phyloP scores from a whole-genome alignment of 2,797 vertebrate genomes.

The Sternotherus odoratus region DNA sequence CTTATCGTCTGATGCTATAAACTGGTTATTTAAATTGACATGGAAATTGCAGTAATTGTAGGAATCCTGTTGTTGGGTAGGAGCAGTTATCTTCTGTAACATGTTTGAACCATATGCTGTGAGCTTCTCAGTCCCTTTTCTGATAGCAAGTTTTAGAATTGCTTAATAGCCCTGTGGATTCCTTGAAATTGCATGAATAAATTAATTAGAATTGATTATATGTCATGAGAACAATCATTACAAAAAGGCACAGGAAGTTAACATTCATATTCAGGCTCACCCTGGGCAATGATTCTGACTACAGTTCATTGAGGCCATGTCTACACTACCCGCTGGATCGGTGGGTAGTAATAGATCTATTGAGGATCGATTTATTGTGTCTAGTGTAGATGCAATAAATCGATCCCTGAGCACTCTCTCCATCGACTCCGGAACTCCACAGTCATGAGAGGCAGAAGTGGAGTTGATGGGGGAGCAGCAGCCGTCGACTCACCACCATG shows the following conservation, averaged over 20 bases:
- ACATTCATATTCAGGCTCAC: not conserved
- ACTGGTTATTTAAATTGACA: constrained; percentile 35
- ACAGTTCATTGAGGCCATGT: not conserved
- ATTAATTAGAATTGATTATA: constrained; percentile 29
- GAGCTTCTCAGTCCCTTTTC: constrained; percentile 7
- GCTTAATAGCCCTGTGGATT: not conserved
- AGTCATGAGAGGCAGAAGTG: no score
- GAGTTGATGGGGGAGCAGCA: no score
- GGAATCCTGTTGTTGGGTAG: not conserved
- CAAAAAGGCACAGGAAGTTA: not conserved
- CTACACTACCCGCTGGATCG: no score
- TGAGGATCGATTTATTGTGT: no score
- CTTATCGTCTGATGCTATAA: not conserved
- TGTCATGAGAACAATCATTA: not conserved
- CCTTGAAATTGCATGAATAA: constrained; percentile 15
- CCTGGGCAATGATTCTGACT: not conserved
- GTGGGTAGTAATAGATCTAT: no score
- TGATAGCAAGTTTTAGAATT: not conserved
- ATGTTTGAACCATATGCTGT: not conserved
- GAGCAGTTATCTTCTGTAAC: not conserved
- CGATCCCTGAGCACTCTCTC: no score
- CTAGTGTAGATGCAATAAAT: no score
- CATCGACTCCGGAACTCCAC: no score
- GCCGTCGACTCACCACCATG: no score
- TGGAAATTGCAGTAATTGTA: not conserved